Evolutionary conservation across 2,113 vertebrate species (phyloP).

Genomic region (Thermophis baileyi): DNA sequence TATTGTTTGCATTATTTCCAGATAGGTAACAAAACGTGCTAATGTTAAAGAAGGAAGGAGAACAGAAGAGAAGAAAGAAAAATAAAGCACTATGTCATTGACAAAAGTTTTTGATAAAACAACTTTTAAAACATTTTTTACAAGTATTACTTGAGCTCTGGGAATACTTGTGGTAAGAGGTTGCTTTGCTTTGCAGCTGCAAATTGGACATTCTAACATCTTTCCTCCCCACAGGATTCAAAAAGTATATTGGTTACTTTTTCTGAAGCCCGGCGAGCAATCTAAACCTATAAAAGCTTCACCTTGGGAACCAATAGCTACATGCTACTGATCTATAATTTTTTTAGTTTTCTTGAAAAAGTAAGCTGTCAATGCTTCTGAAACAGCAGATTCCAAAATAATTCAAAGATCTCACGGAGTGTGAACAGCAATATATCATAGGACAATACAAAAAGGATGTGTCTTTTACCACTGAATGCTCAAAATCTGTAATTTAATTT

Average conservation of each 20-base stretch:
- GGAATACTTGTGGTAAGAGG: background rate
- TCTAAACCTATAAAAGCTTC: background rate
- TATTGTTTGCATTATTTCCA: background rate
- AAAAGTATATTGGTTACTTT: background rate
- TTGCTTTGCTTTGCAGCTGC: fast-evolving
- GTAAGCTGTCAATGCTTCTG: background rate
- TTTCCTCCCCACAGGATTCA: background rate
- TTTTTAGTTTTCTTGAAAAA: background rate
- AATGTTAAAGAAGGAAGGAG: background rate
- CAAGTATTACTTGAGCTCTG: background rate
- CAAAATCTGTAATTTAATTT: constrained; percentile 4
- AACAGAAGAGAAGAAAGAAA: background rate
- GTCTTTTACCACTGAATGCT: background rate
- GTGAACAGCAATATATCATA: background rate
- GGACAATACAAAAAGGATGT: background rate
- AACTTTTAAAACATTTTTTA: background rate
- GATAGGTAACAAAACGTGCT: background rate
- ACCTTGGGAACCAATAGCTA: background rate
- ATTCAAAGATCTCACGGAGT: background rate
- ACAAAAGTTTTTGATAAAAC: background rate
- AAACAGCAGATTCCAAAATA: background rate
- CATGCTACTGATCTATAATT: background rate
- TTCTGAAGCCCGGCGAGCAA: background rate
- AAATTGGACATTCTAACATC: background rate
- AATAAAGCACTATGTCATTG: background rate